phyloP scores from a whole-genome alignment of 1,140 invertebrate species.

The Temnothorax nylanderi region DNA sequence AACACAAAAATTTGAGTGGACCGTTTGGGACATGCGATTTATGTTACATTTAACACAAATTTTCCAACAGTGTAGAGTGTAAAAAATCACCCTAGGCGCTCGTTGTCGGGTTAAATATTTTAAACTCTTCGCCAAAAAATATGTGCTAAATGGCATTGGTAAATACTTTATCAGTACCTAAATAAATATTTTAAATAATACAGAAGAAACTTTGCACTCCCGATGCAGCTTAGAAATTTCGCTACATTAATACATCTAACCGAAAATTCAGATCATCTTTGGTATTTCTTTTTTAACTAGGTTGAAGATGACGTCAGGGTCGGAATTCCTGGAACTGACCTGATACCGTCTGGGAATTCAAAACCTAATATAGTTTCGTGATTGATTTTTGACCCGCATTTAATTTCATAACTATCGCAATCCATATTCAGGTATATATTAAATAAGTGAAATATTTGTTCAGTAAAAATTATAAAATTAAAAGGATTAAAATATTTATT shows the following conservation, averaged over 20 bases:
- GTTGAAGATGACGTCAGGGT: constrained; percentile 19
- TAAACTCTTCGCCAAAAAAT: not conserved
- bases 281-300: not conserved
- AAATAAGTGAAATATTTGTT: not conserved
- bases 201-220: not conserved
- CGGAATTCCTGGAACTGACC: not conserved
- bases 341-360: constrained; percentile 22
- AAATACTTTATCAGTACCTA: not conserved
- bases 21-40: no score
- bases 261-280: not conserved
- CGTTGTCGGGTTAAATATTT: not conserved
- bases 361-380: not conserved
- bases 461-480: not conserved
- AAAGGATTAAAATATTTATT: not conserved
- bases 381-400: not conserved
- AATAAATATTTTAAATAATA: not conserved
- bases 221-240: not conserved
- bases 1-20: no score
- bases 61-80: no score
- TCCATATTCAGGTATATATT: not conserved
- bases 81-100: no score
- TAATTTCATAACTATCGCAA: not conserved
- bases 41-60: no score
- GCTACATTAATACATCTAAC: not conserved
- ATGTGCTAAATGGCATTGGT: not conserved